Evolutionary conservation across 2,113 vertebrate species (phyloP).

Genomic region (Circaetus cinerascens): DNA sequence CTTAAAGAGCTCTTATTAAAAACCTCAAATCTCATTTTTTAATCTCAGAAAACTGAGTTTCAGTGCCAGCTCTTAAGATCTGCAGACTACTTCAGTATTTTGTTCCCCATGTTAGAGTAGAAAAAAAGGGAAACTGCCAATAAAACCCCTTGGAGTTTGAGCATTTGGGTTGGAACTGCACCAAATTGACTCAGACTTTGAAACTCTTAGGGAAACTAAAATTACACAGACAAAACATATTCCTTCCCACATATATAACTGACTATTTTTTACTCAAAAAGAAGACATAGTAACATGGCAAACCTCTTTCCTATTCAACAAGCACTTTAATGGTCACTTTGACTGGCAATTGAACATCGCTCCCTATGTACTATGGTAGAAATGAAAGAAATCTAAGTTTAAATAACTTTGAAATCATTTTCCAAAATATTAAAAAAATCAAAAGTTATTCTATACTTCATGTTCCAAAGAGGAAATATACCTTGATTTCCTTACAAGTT

Average conservation of each 20-base stretch:
- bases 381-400: not conserved
- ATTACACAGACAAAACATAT: not conserved
- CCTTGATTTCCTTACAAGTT: not conserved
- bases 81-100: not conserved
- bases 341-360: not conserved
- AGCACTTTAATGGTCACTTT: not conserved
- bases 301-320: not conserved
- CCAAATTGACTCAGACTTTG: not conserved
- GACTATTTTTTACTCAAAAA: not conserved
- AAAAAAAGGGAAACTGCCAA: not conserved
- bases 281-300: not conserved
- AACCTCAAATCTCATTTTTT: not conserved
- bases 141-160: not conserved
- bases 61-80: not conserved
- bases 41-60: not conserved
- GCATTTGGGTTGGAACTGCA: not conserved
- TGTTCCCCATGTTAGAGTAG: not conserved
- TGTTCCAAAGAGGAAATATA: not conserved
- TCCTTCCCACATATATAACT: not conserved
- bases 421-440: not conserved
- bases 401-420: not conserved
- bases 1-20: not conserved
- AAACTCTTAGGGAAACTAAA: not conserved
- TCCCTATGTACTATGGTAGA: not conserved
- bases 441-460: not conserved